Percentiles rank a stretch among this genome's conserved stretches.
phyloP scores from a whole-genome alignment of 2,888 invertebrate genomes.

The Nudaria mundana region DNA sequence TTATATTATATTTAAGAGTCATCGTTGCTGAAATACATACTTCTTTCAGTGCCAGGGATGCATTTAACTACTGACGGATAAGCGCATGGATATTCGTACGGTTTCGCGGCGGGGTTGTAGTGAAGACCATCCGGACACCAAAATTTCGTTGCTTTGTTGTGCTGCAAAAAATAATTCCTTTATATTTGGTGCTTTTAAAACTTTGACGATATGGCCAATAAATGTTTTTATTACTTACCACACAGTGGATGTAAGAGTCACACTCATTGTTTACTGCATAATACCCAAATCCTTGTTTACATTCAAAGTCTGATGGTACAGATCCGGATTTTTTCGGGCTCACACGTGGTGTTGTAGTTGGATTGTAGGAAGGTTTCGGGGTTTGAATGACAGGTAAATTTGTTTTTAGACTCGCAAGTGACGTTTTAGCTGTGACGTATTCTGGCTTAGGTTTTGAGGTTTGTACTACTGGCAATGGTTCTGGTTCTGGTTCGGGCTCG shows the following conservation, averaged over 20 bases:
- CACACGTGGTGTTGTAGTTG: too few relatives aligned
- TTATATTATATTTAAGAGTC: too few relatives aligned
- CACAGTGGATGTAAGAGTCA: constrained; percentile 83
- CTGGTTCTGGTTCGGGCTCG: background rate
- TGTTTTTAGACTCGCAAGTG: too few relatives aligned
- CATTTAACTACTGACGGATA: constrained; percentile 90
- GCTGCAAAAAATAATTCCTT: constrained; percentile 40
- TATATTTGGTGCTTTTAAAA: too few relatives aligned
- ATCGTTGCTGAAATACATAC: too few relatives aligned
- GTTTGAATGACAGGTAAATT: too few relatives aligned
- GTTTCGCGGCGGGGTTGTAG: constrained; percentile 83
- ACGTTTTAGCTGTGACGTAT: too few relatives aligned
- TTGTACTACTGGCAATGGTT: too few relatives aligned
- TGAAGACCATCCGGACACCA: constrained; percentile 88
- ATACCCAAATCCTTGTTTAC: constrained; percentile 34
- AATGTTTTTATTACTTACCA: background rate
- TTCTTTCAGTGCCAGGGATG: constrained; percentile 70
- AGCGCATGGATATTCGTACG: constrained; percentile 85
- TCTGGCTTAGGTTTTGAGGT: too few relatives aligned
- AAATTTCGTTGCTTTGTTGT: constrained; percentile 83
- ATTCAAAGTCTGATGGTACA: constrained; percentile 21
- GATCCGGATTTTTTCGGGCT: background rate
- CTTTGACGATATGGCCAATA: background rate
- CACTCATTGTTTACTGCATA: constrained; percentile 81
- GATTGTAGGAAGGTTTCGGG: too few relatives aligned